phyloP scores from a whole-genome alignment of 2,113 vertebrate genomes.

The Euleptes europaea region DNA sequence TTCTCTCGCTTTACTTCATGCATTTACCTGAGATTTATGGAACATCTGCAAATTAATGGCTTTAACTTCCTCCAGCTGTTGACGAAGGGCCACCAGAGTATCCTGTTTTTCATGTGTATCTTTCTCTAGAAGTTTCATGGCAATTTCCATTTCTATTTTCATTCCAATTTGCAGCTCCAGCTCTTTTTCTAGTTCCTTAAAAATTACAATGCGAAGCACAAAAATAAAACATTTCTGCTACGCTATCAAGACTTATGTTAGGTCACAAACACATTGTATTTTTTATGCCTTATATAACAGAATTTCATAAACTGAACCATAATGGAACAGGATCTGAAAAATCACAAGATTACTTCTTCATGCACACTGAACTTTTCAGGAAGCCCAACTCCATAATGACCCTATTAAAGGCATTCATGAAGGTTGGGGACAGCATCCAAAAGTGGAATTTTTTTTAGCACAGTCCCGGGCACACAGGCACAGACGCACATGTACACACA shows the following conservation, averaged over 20 bases:
- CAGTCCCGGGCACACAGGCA: neutral
- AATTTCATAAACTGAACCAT: neutral
- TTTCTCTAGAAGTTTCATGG: slow-evolving; percentile 97
- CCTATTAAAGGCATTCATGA: neutral
- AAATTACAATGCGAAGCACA: slow-evolving; percentile 16
- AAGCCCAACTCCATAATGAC: neutral
- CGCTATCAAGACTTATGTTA: neutral
- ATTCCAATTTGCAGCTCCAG: slow-evolving; percentile 91
- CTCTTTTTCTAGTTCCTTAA: slow-evolving; percentile 93
- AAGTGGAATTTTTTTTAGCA: no score
- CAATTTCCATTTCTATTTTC: slow-evolving; percentile 98
- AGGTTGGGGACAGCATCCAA: neutral
- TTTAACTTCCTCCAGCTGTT: slow-evolving; percentile 96
- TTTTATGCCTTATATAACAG: neutral
- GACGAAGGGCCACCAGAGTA: slow-evolving; percentile 86
- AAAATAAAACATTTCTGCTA: neutral
- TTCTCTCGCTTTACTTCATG: neutral
- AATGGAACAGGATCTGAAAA: neutral
- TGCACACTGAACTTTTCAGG: neutral
- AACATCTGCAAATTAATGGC: slow-evolving; percentile 96
- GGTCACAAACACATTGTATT: neutral
- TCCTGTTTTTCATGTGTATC: slow-evolving; percentile 97
- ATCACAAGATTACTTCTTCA: neutral
- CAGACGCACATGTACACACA: no score
- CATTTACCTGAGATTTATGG: slow-evolving; percentile 89